A percentile compares a stretch with the other conserved stretches of the same genome.
Evolutionary conservation across 2,113 vertebrate genomes (phyloP).

Genomic region (Arizona elegans): DNA sequence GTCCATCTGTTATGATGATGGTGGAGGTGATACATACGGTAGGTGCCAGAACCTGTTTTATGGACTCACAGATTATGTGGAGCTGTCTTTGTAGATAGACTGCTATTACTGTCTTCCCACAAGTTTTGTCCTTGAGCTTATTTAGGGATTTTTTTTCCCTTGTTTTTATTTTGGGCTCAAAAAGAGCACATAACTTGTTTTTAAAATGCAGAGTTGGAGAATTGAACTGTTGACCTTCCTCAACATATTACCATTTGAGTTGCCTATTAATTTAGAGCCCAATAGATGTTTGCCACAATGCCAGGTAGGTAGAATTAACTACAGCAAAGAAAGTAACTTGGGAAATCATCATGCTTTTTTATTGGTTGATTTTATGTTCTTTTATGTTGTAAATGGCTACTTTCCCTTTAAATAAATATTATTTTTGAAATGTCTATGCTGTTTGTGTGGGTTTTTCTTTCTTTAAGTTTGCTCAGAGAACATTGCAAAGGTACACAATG

Average conservation of each 20-base stretch:
- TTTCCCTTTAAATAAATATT: constrained; percentile 70
- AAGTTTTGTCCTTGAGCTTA: not conserved
- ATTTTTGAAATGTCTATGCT: constrained; percentile 42
- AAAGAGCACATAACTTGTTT: not conserved
- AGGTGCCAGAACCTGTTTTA: not conserved
- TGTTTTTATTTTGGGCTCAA: constrained; percentile 40
- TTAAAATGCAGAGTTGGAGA: not conserved
- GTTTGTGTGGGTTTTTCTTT: constrained; percentile 53
- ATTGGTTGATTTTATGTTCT: constrained; percentile 18
- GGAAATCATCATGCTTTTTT: not conserved
- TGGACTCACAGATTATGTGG: too few species aligned
- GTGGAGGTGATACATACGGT: not conserved
- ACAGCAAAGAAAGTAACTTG: not conserved
- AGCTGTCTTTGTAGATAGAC: not conserved
- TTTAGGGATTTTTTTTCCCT: not conserved
- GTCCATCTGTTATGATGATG: not conserved
- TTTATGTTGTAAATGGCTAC: constrained; percentile 49
- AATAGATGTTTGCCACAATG: not conserved
- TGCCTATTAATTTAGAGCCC: not conserved
- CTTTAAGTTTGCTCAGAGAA: not conserved
- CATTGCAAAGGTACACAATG: not conserved
- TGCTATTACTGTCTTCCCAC: not conserved
- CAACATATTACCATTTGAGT: not conserved
- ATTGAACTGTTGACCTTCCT: not conserved
- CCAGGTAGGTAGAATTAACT: constrained; percentile 62